A percentile compares a stretch with the other conserved stretches of the same genome.
Conservation (phyloP, 2,113 vertebrate genomes). For the Mesitornis unicolor region DNA sequence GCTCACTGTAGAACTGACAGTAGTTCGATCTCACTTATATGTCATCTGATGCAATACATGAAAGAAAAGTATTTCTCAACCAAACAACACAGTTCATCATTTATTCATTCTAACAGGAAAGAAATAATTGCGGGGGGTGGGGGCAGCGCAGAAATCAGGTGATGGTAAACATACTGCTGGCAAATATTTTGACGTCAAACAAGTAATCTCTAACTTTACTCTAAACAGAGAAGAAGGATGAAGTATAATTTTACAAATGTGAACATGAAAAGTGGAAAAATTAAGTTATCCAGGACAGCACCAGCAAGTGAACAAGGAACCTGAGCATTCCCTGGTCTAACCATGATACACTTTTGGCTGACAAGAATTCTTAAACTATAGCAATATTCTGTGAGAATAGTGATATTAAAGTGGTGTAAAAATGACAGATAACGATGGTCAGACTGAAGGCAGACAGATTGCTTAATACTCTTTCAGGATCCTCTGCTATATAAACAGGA, state of each 20-base stretch:
- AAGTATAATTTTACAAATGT: neutral
- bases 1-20: neutral
- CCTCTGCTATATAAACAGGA: neutral
- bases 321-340: neutral
- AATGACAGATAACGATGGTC: neutral
- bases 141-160: neutral
- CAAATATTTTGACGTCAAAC: neutral
- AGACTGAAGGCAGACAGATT: neutral
- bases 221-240: neutral
- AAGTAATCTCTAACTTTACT: neutral
- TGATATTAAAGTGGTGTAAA: neutral
- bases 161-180: neutral
- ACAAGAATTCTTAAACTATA: neutral
- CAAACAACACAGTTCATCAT: neutral
- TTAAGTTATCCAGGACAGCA: neutral
- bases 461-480: neutral
- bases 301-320: neutral
- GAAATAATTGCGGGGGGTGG: neutral
- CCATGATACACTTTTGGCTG: neutral
- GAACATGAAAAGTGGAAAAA: neutral
- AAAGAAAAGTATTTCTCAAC: constrained; percentile 15
- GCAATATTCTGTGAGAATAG: neutral
- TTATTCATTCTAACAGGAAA: neutral
- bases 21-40: neutral
- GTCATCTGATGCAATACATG: neutral